Conservation (phyloP, 2,113 vertebrate species). For the Cheirogaleus medius region DNA sequence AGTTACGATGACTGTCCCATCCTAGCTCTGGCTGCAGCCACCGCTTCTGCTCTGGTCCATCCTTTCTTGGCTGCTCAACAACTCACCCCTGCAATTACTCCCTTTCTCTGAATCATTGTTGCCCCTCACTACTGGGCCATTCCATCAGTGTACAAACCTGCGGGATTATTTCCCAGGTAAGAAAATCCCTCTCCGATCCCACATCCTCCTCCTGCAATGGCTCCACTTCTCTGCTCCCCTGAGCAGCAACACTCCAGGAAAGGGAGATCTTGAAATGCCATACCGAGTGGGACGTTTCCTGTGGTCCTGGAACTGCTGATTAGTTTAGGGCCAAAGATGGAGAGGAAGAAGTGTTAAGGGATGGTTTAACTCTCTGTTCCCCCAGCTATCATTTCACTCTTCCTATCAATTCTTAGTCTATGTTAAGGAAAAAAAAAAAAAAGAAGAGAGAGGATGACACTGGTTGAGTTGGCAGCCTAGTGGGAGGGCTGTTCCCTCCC, state of each 20-base stretch:
- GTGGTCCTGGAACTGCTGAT: neutral
- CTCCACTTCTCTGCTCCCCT: neutral
- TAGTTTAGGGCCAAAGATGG: neutral
- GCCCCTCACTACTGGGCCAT: neutral
- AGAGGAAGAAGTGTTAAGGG: neutral
- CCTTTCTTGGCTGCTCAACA: neutral
- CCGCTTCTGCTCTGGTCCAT: rapidly evolving
- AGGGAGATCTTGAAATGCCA: neutral
- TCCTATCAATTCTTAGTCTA: neutral
- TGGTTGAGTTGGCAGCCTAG: neutral
- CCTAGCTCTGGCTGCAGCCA: neutral
- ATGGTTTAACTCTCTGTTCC: neutral
- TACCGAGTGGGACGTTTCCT: neutral
- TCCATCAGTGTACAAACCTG: neutral
- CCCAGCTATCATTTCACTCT: neutral
- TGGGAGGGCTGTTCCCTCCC: neutral
- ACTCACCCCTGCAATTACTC: neutral
- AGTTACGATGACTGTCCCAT: neutral
- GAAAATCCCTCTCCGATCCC: neutral
- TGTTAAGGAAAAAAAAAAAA: neutral
- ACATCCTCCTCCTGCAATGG: neutral
- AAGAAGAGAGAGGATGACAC: neutral
- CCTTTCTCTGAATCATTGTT: neutral
- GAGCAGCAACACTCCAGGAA: neutral
- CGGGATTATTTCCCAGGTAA: neutral